Evolutionary conservation across 2,888 invertebrate species (phyloP).

Genomic region (Anthoptus insignis): DNA sequence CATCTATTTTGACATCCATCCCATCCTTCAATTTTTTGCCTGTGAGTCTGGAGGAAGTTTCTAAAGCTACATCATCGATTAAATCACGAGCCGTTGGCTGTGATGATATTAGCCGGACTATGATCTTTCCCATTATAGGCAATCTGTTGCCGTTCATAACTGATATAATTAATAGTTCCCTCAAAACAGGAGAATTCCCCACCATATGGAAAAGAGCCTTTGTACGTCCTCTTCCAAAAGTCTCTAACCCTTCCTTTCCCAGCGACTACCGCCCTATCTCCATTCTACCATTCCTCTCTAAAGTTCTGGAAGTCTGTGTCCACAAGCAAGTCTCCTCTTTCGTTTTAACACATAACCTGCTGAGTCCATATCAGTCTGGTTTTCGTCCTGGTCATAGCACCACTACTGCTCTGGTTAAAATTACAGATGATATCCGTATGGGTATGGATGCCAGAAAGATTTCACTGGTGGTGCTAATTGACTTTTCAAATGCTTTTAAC

Average conservation of each 20-base stretch:
- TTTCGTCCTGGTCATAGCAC: too few species aligned
- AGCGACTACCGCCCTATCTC: conserved; percentile 23
- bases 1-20: background rate
- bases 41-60: background rate
- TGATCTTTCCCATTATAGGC: background rate
- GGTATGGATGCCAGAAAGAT: too few species aligned
- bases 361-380: too few species aligned
- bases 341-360: conserved; percentile 11
- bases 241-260: background rate
- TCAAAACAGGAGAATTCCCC: conserved; percentile 15
- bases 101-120: background rate
- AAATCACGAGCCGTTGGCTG: conserved; percentile 13
- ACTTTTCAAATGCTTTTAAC: too few species aligned
- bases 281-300: too few species aligned
- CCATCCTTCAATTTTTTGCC: background rate
- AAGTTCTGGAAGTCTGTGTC: conserved; percentile 31
- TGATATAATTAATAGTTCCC: conserved; percentile 26
- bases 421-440: too few species aligned
- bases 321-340: conserved; percentile 18
- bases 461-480: too few species aligned
- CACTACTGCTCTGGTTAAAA: too few species aligned
- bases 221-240: conserved; percentile 28
- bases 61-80: background rate
- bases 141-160: background rate
- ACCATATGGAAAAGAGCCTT: conserved; percentile 18